Evolutionary conservation across 2,888 invertebrate genomes (phyloP).

Genomic region (Taphrorychus bicolor): DNA sequence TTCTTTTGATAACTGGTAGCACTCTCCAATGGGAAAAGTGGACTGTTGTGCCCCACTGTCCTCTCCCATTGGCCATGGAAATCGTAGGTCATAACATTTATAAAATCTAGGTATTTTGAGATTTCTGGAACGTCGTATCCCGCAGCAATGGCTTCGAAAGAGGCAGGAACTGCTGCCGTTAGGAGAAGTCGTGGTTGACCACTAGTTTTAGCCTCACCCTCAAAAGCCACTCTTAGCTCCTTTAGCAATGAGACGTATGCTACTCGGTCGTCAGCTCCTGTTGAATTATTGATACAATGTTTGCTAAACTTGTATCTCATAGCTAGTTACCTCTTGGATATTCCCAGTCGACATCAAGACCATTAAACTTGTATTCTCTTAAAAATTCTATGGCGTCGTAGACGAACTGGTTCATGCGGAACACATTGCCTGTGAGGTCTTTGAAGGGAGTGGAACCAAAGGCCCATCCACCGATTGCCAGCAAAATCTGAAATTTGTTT

Average conservation of each 20-base stretch:
- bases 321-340: conserved; percentile 74
- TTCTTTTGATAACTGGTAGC: conserved; percentile 92
- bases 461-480: conserved; percentile 95
- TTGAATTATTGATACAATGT: neutral
- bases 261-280: conserved; percentile 79
- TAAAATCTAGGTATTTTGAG: conserved; percentile 91
- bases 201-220: conserved; percentile 78
- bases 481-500: conserved; percentile 66
- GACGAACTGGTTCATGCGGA: conserved; percentile 94
- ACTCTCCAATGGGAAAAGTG: conserved; percentile 86
- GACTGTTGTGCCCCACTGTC: conserved; percentile 92
- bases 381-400: conserved; percentile 94
- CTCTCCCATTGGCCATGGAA: conserved; percentile 96
- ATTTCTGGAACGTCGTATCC: conserved; percentile 95
- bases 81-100: conserved; percentile 91
- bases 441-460: conserved; percentile 95
- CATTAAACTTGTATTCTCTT: conserved; percentile 89
- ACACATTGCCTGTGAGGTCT: conserved; percentile 88
- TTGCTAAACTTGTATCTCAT: neutral
- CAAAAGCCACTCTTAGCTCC: conserved; percentile 89
- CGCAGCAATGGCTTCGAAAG: conserved; percentile 91
- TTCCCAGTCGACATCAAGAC: conserved; percentile 94
- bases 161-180: conserved; percentile 91
- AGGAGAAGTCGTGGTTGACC: conserved; percentile 72
- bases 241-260: conserved; percentile 85